A percentile compares a stretch with the other conserved stretches of the same genome.
These are phyloP conservation scores for Euphonia xanthogaster DNA, from an alignment of 2,797 vertebrate genomes.

Conservation along the genomic window DNA sequence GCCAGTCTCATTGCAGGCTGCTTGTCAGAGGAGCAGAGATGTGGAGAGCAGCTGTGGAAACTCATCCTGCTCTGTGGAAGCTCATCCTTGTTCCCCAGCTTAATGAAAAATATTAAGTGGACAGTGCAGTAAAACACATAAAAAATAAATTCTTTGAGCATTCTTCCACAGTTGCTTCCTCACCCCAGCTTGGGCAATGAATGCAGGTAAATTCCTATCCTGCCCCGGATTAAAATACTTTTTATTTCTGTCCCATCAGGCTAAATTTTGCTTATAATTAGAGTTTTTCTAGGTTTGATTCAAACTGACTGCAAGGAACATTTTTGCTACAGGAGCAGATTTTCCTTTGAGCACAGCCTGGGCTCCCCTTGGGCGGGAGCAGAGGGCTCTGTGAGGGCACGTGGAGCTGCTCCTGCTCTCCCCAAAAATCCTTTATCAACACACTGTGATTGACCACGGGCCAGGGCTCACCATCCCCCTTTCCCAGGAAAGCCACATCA, in stretches of 20 bases:
- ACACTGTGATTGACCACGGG: rapidly evolving
- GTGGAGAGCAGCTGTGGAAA: neutral
- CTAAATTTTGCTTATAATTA: neutral
- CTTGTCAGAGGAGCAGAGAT: neutral
- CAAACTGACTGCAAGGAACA: neutral
- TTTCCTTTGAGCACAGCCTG: neutral
- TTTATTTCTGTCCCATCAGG: neutral
- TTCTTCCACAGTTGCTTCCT: neutral
- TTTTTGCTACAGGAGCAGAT: neutral
- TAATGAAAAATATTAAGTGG: neutral
- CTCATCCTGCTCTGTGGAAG: neutral
- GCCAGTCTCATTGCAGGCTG: neutral
- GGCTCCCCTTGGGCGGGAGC: neutral
- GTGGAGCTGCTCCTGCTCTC: neutral
- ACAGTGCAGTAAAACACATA: neutral
- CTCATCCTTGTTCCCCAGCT: neutral
- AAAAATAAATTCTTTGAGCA: neutral
- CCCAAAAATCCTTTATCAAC: neutral
- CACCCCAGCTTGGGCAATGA: neutral
- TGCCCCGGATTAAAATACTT: neutral
- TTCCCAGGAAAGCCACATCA: neutral
- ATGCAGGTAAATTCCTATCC: neutral
- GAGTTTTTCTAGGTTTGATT: neutral
- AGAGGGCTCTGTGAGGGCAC: neutral
- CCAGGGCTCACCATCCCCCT: neutral